Evolutionary conservation across 2,888 invertebrate genomes (phyloP), one percentile per base, ranked within the genome.

Genomic region (Lasius fuliginosus): DNA sequence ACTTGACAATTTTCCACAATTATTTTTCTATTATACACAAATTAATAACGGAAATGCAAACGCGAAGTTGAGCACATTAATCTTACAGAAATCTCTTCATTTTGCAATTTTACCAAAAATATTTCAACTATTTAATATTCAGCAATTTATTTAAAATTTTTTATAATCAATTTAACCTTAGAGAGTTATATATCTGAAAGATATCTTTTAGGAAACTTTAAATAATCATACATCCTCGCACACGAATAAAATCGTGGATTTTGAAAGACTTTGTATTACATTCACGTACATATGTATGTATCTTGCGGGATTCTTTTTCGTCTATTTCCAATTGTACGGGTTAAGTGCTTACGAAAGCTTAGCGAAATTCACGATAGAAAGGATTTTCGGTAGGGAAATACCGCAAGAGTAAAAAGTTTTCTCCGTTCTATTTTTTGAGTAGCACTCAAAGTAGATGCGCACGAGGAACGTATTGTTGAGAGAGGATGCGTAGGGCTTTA

Each of bases 261-360:
- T 60, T 56, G 15, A 56, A 56, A 73, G 9, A 36, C 8, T 46
- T 30, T 68, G 42, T 46, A 40, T 58, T 73, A 56, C 33, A 33
- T 56, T 53, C 46, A n/a, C 27, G 33, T 49, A 56, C 15, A 73
- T 30, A n/a, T 49, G 11, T 4, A 46, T 8, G 30, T 53, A 49
- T 33, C 27, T 46, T 49, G 15, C 11, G 18, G 18, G n/a, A 58
- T 76, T 69, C 30, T 49, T 82, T 74, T 64, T 58, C 33, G 18
- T 30, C 30, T 30, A 75, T 58, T 75, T 58, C 65, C 27, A 40
- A 53, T 82, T 58, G 65, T 75, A 64, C 76, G 56, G 56, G 76
- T 76, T 65, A 82, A 75, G 76, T 82, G 76, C 76, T 42, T 65
- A 76, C 53, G 65, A 82, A 82, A 82, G 64, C 75, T 75, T 75